Evolutionary conservation across 37 sponge, comb jelly and placozoan genomes (phyloP), one percentile per base, ranked within the genome.

Genomic region (Spongilla lacustris): DNA sequence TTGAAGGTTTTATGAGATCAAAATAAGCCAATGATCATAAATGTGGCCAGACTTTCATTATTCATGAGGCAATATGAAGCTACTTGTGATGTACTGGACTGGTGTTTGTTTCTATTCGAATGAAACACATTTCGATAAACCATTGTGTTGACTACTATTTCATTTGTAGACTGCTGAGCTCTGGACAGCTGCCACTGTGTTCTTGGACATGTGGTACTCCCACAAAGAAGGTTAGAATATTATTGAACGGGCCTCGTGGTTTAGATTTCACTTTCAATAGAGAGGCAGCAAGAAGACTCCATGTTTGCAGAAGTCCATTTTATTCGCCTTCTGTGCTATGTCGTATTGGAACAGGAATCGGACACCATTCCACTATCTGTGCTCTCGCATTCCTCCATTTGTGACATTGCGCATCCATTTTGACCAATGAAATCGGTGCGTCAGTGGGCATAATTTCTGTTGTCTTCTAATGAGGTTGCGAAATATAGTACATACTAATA

Each of bases 161-260:
- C 6, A 35, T 33, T 26, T 10, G 17, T 34, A 80, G 80, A 66
- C n/a, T 31, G 67, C 50, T 19, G 28, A 31, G 0, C 25, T 80
- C 23, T 14, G 31, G 28, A 68, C 21, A 66, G 80, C 49, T 17
- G 32, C 67, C 31, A 67, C 67, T 28, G 32, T 66, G 5, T 80
- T 80, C 67, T 67, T 80, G 34, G 80, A n/a, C 68, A 28, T 21
- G 32, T 80, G 80, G 80, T 80, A 67, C 67, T 32, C 31, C 48
- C 33, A 68, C 67, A 49, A 50, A 4, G 32, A 80, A 80, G 80
- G 80, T 80, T 28, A 66, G 67, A 29, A 19, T 14, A 23, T 24
- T 1, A 36, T 8, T 9, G 0, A 36, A 10, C 48, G 36, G 17
- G 4, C 11, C 11, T 11, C 41, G 3, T 35, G 11, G 13, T 76